Percentiles rank a stretch among this genome's conserved stretches.
phyloP scores from a whole-genome alignment of 2,888 invertebrate species.

The Meandrusa payeni region DNA sequence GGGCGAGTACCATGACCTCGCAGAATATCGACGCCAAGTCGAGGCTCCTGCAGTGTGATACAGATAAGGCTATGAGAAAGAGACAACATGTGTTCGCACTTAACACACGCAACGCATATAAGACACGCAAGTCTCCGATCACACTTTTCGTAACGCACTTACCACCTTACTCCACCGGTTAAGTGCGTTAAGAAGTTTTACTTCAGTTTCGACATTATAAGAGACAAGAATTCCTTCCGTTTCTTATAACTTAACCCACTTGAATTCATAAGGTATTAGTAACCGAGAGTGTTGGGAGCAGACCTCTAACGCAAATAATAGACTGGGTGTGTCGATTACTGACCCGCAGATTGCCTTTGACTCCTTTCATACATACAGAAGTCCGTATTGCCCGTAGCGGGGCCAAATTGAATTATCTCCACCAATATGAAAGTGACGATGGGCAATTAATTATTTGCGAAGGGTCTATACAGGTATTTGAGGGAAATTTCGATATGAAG shows the following conservation, averaged over 20 bases:
- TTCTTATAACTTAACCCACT: conserved; percentile 26
- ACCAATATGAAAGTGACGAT: conserved; percentile 20
- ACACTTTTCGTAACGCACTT: too few species aligned
- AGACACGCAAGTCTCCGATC: too few species aligned
- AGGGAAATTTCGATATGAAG: neutral
- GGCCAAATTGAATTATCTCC: conserved; percentile 19
- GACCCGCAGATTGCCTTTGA: conserved; percentile 32
- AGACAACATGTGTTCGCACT: too few species aligned
- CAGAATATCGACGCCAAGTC: too few species aligned
- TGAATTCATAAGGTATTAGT: conserved; percentile 27
- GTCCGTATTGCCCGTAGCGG: conserved; percentile 7
- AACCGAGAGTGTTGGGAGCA: conserved; percentile 25
- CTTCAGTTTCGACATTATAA: too few species aligned
- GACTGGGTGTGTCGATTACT: conserved; percentile 34
- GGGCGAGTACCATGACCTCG: too few species aligned
- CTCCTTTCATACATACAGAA: conserved; percentile 21
- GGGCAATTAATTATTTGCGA: conserved; percentile 19
- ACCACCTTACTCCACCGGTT: too few species aligned
- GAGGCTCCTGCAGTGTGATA: too few species aligned
- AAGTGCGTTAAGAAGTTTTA: too few species aligned
- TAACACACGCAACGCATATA: too few species aligned
- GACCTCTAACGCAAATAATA: conserved; percentile 35
- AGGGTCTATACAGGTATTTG: conserved; percentile 12
- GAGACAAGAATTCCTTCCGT: too few species aligned
- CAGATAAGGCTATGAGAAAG: too few species aligned